Percentiles rank a stretch among this genome's conserved stretches.
phyloP scores from a whole-genome alignment of 1,140 invertebrate species.

The Drosophila melanica region DNA sequence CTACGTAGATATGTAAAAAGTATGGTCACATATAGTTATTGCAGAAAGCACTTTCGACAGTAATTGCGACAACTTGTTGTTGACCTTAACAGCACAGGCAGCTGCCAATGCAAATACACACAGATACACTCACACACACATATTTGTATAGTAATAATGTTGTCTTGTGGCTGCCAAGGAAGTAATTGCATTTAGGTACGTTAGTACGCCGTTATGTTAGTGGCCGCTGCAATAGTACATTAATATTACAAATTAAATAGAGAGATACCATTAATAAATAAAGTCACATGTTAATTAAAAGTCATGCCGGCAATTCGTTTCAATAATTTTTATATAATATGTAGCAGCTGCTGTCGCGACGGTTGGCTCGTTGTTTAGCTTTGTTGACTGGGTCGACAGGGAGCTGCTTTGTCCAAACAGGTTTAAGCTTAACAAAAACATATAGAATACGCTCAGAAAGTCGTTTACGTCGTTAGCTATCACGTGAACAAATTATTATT shows the following conservation, averaged over 20 bases:
- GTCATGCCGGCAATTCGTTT: conserved; percentile 48
- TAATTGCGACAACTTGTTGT: conserved; percentile 32
- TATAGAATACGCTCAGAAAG: conserved; percentile 52
- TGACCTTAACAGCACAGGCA: conserved; percentile 37
- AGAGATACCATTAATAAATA: conserved; percentile 54
- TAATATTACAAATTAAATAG: conserved; percentile 41
- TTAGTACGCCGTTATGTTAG: conserved; percentile 12
- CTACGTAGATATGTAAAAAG: background rate
- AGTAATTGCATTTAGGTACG: conserved; percentile 47
- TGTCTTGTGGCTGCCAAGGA: conserved; percentile 25
- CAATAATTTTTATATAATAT: conserved; percentile 65
- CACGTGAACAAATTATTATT: conserved; percentile 69
- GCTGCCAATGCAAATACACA: conserved; percentile 18
- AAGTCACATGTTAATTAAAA: conserved; percentile 75
- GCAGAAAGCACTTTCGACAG: conserved; percentile 36
- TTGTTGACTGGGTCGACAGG: conserved; percentile 52
- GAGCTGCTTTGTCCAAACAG: conserved; percentile 72
- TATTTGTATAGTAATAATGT: background rate
- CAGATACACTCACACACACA: background rate
- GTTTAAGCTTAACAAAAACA: conserved; percentile 64
- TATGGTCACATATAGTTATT: conserved; percentile 10
- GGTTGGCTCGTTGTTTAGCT: conserved; percentile 37
- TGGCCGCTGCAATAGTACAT: conserved; percentile 39
- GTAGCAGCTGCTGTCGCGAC: conserved; percentile 39
- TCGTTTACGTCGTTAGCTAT: conserved; percentile 58